Base-by-base conservation (phyloP, 2,113 vertebrate species). In the Neogale vison region DNA sequence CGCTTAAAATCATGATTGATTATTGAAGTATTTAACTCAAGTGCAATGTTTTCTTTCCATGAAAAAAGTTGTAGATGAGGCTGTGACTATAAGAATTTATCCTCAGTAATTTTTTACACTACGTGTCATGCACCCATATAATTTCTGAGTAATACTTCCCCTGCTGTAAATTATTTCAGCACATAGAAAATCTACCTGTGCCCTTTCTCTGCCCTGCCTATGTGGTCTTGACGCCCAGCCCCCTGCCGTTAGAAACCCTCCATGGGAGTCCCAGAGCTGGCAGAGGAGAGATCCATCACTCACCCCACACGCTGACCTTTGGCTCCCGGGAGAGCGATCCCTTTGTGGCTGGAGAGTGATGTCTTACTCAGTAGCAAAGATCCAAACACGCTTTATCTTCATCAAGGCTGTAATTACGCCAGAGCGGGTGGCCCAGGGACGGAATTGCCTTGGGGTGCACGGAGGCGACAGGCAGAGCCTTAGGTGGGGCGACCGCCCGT, bases 401-500 rank as follows among this genome's bases (percentile, higher is more conserved):
- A 79, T 93, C 93, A 87, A n/a, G 10, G 29, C 31, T 77, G n/a
- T 88, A 74, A 90, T 95, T 36, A 95, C 6, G 4, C n/a, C 2
- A 0, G 24, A n/a, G 74, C 59, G 47, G 29, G 57, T 39, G 74
- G 86, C 31, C 15, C 10, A 2, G 24, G 36, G 50, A 17, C 57
- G 6, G 47, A 17, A 18, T 21, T 0, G 50, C 67, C 74, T 55
- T 20, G 42, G 74, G 81, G 45, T 29, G 17, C 3, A 1, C 0
- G 7, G 17, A 77, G 24, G n/a, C 2, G 0, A 6, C 14, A 17
- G 71, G 31, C 2, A 17, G n/a, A 39, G 18, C 14, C 18, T 55
- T 10, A 31, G 50, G 14, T 3, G 17, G 61, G 45, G 24, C 8
- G 4, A 11, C 21, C 0, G 18, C 17, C 39, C 0, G 0, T 3